Evolutionary conservation across 2,113 vertebrate genomes (phyloP).

Genomic region (Procapra przewalskii): DNA sequence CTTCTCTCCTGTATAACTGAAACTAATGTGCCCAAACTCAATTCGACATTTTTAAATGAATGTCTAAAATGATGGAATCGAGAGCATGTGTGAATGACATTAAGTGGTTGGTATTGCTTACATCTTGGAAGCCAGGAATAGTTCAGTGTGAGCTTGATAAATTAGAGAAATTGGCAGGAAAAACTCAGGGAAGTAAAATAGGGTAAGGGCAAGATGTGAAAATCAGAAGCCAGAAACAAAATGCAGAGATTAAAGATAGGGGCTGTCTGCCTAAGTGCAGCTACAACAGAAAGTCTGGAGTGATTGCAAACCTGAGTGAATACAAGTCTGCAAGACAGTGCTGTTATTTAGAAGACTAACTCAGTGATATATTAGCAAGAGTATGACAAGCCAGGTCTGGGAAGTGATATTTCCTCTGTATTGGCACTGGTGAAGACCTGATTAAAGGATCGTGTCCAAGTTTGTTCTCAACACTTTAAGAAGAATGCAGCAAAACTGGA

Average conservation of each 20-base stretch:
- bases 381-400: not conserved
- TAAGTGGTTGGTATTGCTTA: conserved; percentile 47
- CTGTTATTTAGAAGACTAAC: conserved; percentile 12
- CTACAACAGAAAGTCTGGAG: not conserved
- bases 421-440: not conserved
- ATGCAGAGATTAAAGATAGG: conserved; percentile 18
- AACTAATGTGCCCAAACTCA: not conserved
- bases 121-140: conserved; percentile 16
- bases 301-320: not conserved
- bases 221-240: conserved; percentile 41
- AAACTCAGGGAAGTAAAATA: conserved; percentile 11
- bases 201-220: conserved; percentile 37
- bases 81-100: not conserved
- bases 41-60: not conserved
- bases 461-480: conserved; percentile 38
- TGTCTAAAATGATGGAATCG: not conserved
- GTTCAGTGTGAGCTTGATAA: conserved; percentile 49
- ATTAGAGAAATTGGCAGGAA: conserved; percentile 55
- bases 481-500: conserved; percentile 32
- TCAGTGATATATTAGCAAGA: conserved; percentile 1
- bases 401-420: conserved; percentile 22
- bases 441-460: conserved; percentile 43
- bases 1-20: not conserved
- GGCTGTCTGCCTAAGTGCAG: not conserved
- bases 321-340: not conserved